A percentile compares a stretch with the other conserved stretches of the same genome.
Evolutionary conservation across 2,797 vertebrate species (phyloP).

Genomic region (Falco cherrug): DNA sequence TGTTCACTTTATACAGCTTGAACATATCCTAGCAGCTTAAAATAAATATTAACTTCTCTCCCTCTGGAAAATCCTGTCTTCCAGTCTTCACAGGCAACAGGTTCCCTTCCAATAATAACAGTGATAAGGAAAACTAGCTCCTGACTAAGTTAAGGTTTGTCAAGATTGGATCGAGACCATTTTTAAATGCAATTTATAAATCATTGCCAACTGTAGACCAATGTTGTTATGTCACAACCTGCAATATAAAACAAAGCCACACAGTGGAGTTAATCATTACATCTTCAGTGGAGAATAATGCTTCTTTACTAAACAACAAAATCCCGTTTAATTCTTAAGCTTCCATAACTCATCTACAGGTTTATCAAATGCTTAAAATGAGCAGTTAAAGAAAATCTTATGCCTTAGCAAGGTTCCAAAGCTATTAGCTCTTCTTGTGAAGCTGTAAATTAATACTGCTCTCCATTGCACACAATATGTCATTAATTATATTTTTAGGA

Average conservation of each 20-base stretch:
- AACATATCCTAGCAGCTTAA: neutral
- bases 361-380: constrained; percentile 50
- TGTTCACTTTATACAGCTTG: neutral
- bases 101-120: neutral
- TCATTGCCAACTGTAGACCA: neutral
- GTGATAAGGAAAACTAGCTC: neutral
- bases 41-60: neutral
- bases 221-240: neutral
- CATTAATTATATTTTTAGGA: constrained; percentile 15
- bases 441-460: neutral
- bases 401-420: constrained; percentile 11
- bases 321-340: constrained; percentile 58
- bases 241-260: neutral
- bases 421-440: neutral
- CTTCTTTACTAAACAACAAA: constrained; percentile 35
- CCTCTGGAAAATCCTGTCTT: neutral
- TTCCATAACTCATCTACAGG: constrained; percentile 15
- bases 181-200: constrained; percentile 10
- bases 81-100: neutral
- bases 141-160: neutral
- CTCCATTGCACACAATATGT: neutral
- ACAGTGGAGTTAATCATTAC: constrained; percentile 26
- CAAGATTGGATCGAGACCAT: neutral
- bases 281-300: neutral
- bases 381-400: neutral